Base-by-base conservation (phyloP, 2,113 vertebrate genomes). In the Corythornis cristatus region DNA sequence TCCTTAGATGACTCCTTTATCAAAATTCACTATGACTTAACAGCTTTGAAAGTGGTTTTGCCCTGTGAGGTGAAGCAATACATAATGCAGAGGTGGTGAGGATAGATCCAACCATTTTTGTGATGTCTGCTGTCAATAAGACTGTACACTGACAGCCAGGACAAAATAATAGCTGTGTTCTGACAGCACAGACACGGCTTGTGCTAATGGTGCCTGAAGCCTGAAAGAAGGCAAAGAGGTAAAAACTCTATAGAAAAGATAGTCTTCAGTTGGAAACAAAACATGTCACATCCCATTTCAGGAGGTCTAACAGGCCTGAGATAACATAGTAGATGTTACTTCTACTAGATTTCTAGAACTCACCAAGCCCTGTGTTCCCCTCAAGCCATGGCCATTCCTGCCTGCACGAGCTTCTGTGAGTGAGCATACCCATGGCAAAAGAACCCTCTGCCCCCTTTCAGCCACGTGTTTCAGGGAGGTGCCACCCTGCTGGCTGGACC, bases 331-430 rank as follows among this genome's bases (percentile, higher is more conserved):
- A 15, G 25, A n/a, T 37, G 13, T 8, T 8, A 50, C 25, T 61
- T 85, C 66, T 61, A 13, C 5, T 6, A 45, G 15, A 56, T 20
- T 37, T 51, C 5, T 43, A 53, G n/a, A 75, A 48, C 17, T 65
- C 26, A 8, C 3, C 1, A 1, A 57, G 56, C 43, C 22, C 21
- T 46, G 14, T 2, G 1, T 45, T 43, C 35, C 20, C 13, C 13
- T 82, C 51, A 65, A 60, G 68, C 40, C 23, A 26, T 33, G 48
- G 18, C 15, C 37, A n/a, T 35, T 42, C 19, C 40, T 50, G 60
- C 5, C 16, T 66, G 25, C 15, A 16, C 26, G n/a, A 48, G 18
- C n/a, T 53, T 42, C 4, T 62, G 15, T 15, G 31, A 53, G 42
- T 51, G 33, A 66, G 37, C 18, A 26, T 37, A 54, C 16, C 58